phyloP scores from a whole-genome alignment of 2,797 vertebrate genomes.

The Darevskia nairensis region DNA sequence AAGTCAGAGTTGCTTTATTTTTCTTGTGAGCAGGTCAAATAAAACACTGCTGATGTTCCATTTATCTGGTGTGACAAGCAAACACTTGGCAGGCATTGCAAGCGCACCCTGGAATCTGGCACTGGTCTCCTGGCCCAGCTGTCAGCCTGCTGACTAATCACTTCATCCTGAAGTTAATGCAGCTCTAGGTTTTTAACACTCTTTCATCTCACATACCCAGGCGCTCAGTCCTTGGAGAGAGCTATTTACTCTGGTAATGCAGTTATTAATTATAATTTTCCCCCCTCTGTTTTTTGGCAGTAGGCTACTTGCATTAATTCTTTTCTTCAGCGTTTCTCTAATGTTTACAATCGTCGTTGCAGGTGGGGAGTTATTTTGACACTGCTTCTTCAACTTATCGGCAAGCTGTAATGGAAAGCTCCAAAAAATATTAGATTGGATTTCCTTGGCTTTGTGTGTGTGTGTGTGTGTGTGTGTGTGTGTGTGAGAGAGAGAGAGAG shows the following conservation, averaged over 20 bases:
- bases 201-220: constrained; percentile 43
- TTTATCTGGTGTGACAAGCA: constrained; percentile 68
- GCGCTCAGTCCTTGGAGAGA: constrained; percentile 31
- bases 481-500: too few species aligned
- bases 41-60: constrained; percentile 68
- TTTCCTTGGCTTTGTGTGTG: constrained; percentile 19
- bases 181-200: constrained; percentile 60
- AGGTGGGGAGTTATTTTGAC: neutral
- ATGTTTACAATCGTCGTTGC: constrained; percentile 7
- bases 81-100: constrained; percentile 68
- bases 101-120: constrained; percentile 58
- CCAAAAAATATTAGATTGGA: neutral
- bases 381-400: neutral
- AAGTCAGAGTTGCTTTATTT: constrained; percentile 69
- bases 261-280: constrained; percentile 49
- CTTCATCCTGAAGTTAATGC: constrained; percentile 65
- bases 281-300: constrained; percentile 16
- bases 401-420: constrained; percentile 11
- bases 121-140: constrained; percentile 60
- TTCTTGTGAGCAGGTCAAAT: constrained; percentile 71
- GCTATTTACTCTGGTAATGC: constrained; percentile 53
- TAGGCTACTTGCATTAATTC: neutral
- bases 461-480: neutral
- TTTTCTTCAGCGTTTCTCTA: constrained; percentile 11
- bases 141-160: constrained; percentile 75